These are phyloP conservation scores for Rynchops niger DNA, from an alignment of 2,113 vertebrate genomes.

Conservation along the genomic window DNA sequence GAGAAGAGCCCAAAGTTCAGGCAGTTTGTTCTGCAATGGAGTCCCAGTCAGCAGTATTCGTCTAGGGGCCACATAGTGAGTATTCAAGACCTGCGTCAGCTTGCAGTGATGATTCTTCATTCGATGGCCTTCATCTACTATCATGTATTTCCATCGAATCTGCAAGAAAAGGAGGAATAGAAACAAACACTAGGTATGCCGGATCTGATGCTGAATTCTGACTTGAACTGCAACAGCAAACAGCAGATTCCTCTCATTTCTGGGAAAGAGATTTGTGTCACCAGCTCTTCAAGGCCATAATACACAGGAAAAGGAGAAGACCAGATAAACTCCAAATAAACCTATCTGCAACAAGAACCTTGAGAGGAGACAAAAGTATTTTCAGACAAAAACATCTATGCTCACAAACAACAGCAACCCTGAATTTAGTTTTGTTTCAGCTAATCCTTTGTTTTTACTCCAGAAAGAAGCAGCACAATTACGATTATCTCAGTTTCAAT, in stretches of 20 bases:
- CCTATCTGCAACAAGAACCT: neutral
- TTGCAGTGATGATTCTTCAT: constrained; percentile 99
- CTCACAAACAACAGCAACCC: neutral
- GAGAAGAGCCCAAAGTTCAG: constrained; percentile 96
- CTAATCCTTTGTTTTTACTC: neutral
- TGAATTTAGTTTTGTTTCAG: neutral
- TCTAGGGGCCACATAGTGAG: constrained; percentile 94
- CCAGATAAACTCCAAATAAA: neutral
- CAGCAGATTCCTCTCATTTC: neutral
- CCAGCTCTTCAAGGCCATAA: neutral
- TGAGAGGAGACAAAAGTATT: neutral
- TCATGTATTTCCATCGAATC: constrained; percentile 99
- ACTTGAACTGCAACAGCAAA: neutral
- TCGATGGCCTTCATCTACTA: constrained; percentile 96
- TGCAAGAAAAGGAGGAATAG: constrained; percentile 13
- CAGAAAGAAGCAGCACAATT: neutral
- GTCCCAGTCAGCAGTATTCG: constrained; percentile 94
- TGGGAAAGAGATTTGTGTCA: neutral
- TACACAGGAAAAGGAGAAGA: neutral
- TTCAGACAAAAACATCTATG: neutral
- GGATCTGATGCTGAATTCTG: neutral
- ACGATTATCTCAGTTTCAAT: neutral
- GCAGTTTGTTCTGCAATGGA: constrained; percentile 94
- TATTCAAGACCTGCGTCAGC: constrained; percentile 96
- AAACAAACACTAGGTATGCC: neutral